Percentiles rank a stretch among this genome's conserved stretches.
These are phyloP conservation scores for Catalaphyllia jardinei DNA, from an alignment of 64 coral and sea anemone genomes.

Conservation along the genomic window DNA sequence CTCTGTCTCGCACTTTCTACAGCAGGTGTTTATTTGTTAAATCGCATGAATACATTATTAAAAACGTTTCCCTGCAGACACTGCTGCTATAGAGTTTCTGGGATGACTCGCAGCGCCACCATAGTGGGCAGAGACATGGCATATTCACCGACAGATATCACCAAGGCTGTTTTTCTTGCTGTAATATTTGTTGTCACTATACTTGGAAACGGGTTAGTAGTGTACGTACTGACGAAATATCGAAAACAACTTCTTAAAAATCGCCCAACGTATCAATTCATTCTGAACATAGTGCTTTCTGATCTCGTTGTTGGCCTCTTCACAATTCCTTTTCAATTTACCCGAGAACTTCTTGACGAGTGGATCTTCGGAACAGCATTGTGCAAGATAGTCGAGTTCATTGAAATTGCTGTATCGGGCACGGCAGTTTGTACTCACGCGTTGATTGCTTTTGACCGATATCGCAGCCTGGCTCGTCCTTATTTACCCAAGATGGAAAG, in stretches of 20 bases:
- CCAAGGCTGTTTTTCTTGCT: not conserved
- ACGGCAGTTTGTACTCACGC: conserved; percentile 47
- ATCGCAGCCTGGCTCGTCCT: conserved; percentile 38
- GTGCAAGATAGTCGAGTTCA: conserved; percentile 46
- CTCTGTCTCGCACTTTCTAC: no score
- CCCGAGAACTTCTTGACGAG: conserved; percentile 11
- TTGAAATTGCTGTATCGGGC: conserved; percentile 50
- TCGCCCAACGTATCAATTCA: conserved; percentile 51
- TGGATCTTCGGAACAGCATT: conserved; percentile 19
- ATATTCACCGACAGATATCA: not conserved
- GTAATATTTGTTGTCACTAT: not conserved
- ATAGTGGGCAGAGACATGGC: not conserved
- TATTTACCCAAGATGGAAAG: conserved; percentile 31
- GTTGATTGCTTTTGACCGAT: conserved; percentile 48
- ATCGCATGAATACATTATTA: not conserved
- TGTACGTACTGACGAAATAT: not conserved
- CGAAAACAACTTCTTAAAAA: conserved; percentile 7
- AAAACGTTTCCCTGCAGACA: not conserved
- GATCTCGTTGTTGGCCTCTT: conserved; percentile 33
- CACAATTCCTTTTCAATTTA: conserved; percentile 55
- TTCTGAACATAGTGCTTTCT: conserved; percentile 44
- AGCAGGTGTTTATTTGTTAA: not conserved
- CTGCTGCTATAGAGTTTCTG: no score
- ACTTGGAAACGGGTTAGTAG: conserved; percentile 14
- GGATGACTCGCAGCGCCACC: no score